Evolutionary conservation across 2,888 invertebrate genomes (phyloP).

Genomic region (Mesodorylaimus sp.): DNA sequence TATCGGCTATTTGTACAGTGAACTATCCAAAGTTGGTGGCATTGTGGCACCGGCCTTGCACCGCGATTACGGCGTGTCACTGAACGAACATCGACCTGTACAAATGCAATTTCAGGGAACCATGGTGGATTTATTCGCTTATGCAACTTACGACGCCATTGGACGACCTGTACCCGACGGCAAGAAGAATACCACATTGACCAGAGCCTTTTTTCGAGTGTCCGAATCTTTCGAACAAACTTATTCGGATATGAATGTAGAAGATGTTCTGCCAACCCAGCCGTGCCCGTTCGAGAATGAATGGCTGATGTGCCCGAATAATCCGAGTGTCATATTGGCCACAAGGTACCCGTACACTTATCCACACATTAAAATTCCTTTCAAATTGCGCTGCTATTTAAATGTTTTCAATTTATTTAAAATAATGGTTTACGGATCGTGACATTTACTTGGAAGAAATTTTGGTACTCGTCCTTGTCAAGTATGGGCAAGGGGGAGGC

Average conservation of each 20-base stretch:
- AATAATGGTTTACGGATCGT: no score
- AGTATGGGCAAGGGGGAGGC: no score
- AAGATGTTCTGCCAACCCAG: background rate
- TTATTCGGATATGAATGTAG: background rate
- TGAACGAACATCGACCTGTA: background rate
- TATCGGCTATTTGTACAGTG: background rate
- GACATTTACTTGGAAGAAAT: no score
- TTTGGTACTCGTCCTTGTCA: no score
- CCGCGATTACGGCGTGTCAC: no score
- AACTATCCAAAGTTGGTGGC: background rate
- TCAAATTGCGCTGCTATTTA: conserved; percentile 2
- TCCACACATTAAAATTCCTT: background rate
- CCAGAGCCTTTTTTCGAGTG: background rate
- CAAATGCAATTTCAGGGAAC: background rate
- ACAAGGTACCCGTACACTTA: background rate
- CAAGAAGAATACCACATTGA: background rate
- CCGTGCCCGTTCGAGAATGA: background rate
- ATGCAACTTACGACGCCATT: background rate
- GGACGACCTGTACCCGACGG: background rate
- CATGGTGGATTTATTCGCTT: conserved; percentile 4
- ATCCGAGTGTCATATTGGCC: background rate
- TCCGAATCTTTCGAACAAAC: conserved; percentile 3
- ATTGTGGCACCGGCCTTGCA: background rate
- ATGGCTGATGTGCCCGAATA: background rate
- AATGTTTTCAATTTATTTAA: background rate